Base-by-base conservation (phyloP, 2,113 vertebrate species). In the Nerophis ophidion region DNA sequence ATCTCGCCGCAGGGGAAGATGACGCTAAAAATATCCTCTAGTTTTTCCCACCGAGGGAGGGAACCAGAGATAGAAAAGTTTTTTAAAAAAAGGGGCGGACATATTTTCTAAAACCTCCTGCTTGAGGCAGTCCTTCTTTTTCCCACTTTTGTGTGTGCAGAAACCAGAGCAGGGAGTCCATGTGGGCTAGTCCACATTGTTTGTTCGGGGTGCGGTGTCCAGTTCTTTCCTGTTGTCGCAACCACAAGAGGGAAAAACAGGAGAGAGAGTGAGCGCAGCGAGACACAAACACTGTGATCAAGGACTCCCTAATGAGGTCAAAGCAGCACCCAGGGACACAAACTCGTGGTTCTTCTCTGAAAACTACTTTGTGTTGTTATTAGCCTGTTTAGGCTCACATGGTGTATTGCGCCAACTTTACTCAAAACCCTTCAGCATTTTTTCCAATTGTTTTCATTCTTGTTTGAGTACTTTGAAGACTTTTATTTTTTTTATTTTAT, bases 11-110 rank as follows among this genome's bases (percentile, higher is more conserved):
- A 76, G 80, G 80, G 77, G 56, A 68, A 73, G 65, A 76, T 67
- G 74, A 72, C 58, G 67, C 81, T 85, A 87, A 87, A 87, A 87
- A 89, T 88, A 87, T 81, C 87, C 76, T 72, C 52, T 53, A 70
- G 76, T 75, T 75, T 81, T 70, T 77, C 75, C 14, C 71, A 71
- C 57, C 46, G n/a, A 52, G 55, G 66, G 60, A 70, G 38, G 42
- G 38, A 62, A 61, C 13, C 47, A 70, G 48, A 63, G 55, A 71
- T 64, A 61, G 67, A 57, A 75, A 42, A 16, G 58, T 59, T n/a
- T n/a, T n/a, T n/a, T n/a, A 26, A 11, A 61, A 66, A 60, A 48
- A 49, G 3, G 4, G 26, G 26, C 26, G 26, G 26, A 61, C 13
- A 12, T 10, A 17, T 56, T 67, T 64, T 66, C 61, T 34, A 44